phyloP scores from a whole-genome alignment of 2,113 vertebrate species.

The Epinephelus fuscoguttatus region DNA sequence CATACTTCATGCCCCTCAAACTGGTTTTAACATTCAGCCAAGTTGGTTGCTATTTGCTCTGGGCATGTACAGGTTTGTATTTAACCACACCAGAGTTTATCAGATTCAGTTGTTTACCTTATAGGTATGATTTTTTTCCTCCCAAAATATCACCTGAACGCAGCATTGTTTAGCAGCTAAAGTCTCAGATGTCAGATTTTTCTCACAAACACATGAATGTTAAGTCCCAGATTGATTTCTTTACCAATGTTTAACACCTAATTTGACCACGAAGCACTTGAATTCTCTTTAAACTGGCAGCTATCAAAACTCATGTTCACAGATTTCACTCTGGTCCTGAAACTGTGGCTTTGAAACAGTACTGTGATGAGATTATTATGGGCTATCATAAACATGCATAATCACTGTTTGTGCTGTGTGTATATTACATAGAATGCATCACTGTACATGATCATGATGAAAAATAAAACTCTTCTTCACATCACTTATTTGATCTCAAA shows the following conservation, averaged over 20 bases:
- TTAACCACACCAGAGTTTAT: background rate
- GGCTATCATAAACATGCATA: background rate
- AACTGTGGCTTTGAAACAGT: background rate
- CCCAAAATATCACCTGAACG: too few relatives aligned
- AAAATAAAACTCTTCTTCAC: constrained; percentile 20
- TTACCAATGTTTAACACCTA: too few relatives aligned
- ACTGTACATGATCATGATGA: background rate
- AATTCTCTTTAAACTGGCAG: constrained; percentile 3
- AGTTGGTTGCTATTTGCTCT: background rate
- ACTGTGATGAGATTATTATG: background rate
- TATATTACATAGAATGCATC: background rate
- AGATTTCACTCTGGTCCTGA: background rate
- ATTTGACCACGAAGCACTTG: too few relatives aligned
- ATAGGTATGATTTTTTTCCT: background rate
- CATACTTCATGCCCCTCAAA: too few relatives aligned
- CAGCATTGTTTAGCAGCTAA: too few relatives aligned
- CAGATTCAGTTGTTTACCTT: background rate
- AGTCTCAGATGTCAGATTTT: too few relatives aligned
- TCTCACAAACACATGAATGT: too few relatives aligned
- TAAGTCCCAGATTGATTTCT: too few relatives aligned
- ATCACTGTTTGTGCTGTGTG: background rate
- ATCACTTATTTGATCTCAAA: background rate
- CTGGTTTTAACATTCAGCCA: background rate
- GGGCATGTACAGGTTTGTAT: too few relatives aligned
- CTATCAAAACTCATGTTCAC: background rate